Base-by-base conservation (phyloP, 2,113 vertebrate genomes). In the Brachyhypopomus occidentalis region DNA sequence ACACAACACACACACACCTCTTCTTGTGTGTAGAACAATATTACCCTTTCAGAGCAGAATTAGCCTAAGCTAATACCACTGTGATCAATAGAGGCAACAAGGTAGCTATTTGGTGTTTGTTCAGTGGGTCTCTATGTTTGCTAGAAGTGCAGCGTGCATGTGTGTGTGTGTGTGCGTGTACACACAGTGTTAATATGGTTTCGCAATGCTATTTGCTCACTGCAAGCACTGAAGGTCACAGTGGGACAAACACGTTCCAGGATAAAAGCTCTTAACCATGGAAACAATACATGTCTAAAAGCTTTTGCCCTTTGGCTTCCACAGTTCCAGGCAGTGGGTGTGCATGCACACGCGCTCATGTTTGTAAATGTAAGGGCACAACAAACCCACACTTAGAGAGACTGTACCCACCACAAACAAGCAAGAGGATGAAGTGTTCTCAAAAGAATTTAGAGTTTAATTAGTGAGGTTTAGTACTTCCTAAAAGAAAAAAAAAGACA, bases 281-380 rank as follows among this genome's bases (percentile, higher is more conserved):
- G 52, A 79, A 75, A 84, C 72, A 80, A 84, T 76, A 80, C 78
- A 64, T 11, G 9, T 76, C 83, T 78, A 66, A 80, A 60, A 70
- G 56, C 71, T n/a, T 23, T 79, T 62, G 12, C 77, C 63, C 75
- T 79, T 70, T 71, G 23, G 79, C 79, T 70, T 71, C 59, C 77
- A 75, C 72, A 62, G 60, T 75, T 84, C 70, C 82, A 64, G 58
- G 41, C 0, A 62, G 34, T 55, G 72, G 38, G 20, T 19, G 0
- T 2, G 14, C 63, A 56, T 72, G 41, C 71, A 74, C 63, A 36
- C 16, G n/a, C 20, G 38, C 71, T 34, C 55, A 25, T 56, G 63
- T 66, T 59, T 52, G 67, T 71, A 16, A 16, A 12, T 66, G 14
- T 66, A 4, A 17, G 6, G 25, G 11, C 41, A 41, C 9, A 41